Evolutionary conservation across 2,888 invertebrate species (phyloP).

Genomic region (Campoplex nolae): DNA sequence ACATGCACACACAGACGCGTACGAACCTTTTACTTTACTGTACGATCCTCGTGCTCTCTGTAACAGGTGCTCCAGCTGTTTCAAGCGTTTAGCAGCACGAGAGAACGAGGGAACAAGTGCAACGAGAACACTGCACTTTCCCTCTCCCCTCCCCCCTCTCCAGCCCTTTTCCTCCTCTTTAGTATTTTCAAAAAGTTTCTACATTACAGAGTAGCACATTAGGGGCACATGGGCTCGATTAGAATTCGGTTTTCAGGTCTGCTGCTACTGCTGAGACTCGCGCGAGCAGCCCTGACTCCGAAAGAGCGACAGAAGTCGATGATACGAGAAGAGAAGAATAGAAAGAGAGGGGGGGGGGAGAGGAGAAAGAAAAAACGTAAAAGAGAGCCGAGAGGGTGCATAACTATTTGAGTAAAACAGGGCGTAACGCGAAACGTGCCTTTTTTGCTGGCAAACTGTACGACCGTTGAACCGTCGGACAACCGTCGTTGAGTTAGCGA

Average conservation of each 20-base stretch:
- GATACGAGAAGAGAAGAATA: slow-evolving; percentile 26
- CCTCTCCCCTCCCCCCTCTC: neutral
- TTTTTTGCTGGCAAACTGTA: slow-evolving; percentile 69
- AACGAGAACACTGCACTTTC: slow-evolving; percentile 34
- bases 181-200: slow-evolving; percentile 2
- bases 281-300: slow-evolving; percentile 21
- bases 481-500: slow-evolving; percentile 52
- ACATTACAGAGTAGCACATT: slow-evolving; percentile 30
- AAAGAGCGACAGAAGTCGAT: slow-evolving; percentile 43
- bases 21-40: slow-evolving; percentile 78
- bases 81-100: slow-evolving; percentile 78
- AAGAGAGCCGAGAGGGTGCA: slow-evolving; percentile 77
- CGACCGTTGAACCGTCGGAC: slow-evolving; percentile 79
- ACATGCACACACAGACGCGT: slow-evolving; percentile 62
- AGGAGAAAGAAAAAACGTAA: slow-evolving; percentile 62
- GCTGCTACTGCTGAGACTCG: slow-evolving; percentile 41
- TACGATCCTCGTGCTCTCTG: slow-evolving; percentile 69
- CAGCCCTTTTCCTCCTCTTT: neutral
- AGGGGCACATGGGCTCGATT: slow-evolving; percentile 56
- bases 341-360: slow-evolving; percentile 23
- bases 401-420: slow-evolving; percentile 78
- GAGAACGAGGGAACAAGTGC: slow-evolving; percentile 63
- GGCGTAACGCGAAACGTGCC: slow-evolving; percentile 68
- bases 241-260: slow-evolving; percentile 59
- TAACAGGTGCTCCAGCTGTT: slow-evolving; percentile 83